Evolutionary conservation across 2,888 invertebrate genomes (phyloP), one percentile per base, ranked within the genome.

Genomic region (Cyrtodaria siliqua): DNA sequence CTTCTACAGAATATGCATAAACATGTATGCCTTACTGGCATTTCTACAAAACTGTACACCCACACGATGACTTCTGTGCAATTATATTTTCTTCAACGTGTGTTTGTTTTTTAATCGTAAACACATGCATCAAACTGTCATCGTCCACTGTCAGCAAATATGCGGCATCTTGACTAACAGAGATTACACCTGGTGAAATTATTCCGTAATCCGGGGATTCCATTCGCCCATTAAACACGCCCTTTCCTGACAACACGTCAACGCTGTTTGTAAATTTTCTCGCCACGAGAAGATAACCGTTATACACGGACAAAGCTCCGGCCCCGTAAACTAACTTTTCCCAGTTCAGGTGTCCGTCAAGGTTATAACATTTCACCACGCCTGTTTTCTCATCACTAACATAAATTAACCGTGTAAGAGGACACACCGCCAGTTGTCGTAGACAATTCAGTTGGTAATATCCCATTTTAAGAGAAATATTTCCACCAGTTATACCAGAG

Each of bases 311-410:
- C 18, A 78, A 64, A 23, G 56, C 27, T 8, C 78, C 72, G 0
- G 78, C 72, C 1, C 50, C 78, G 29, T 50, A 55, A 9, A 72
- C 69, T 0, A 78, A 29, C n/a, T 55, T 69, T 27, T 78, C 78
- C 78, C 78, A 78, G 24, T 53, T 55, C 1, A 78, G 64, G 4
- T 44, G 55, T 29, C 78, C 78, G 38, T 78, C 69, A 14, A 72
- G 52, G 16, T 68, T 47, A 50, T 63, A 78, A 40, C 78, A 72
- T 52, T 78, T 72, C 44, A 78, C 49, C 8, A 69, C 23, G 8
- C 72, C 68, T 23, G 63, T 56, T 53, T 78, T 56, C 20, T 50
- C 26, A n/a, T 78, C 78, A 23, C 72, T 73, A 6, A 78, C 69
- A 27, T 72, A 78, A 8, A 55, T 33, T 20, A 78, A 42, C n/a